A percentile compares a stretch with the other conserved stretches of the same genome.
phyloP scores from a whole-genome alignment of 2,797 vertebrate genomes.

The Hippopotamyrus pictus region DNA sequence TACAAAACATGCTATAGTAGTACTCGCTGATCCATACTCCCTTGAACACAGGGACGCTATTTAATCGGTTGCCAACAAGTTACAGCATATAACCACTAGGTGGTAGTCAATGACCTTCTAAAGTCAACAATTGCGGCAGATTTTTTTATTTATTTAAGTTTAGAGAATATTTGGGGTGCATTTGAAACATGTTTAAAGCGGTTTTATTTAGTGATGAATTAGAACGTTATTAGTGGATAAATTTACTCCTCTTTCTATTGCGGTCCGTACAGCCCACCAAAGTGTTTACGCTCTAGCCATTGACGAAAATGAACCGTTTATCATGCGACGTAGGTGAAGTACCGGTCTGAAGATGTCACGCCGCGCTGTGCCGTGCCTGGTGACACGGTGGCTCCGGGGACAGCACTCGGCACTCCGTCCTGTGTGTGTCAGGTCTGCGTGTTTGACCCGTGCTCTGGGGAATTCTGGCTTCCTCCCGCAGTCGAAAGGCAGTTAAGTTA shows the following conservation, averaged over 20 bases:
- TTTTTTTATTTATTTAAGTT: not conserved
- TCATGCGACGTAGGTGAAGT: not conserved
- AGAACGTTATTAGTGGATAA: not conserved
- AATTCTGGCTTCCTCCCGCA: not conserved
- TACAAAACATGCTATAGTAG: not conserved
- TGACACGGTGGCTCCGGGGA: not conserved
- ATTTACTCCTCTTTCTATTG: not conserved
- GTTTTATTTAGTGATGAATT: not conserved
- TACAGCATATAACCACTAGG: slow-evolving; percentile 27
- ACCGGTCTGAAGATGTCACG: not conserved
- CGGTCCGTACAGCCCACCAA: not conserved
- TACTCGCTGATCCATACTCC: not conserved
- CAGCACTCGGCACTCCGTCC: not conserved
- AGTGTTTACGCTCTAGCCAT: not conserved
- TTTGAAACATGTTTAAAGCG: not conserved
- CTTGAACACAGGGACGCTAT: not conserved
- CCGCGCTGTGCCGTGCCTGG: not conserved
- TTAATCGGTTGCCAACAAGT: not conserved
- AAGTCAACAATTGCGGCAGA: not conserved
- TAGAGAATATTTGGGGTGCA: not conserved
- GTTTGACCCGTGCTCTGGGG: not conserved
- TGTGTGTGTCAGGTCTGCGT: not conserved
- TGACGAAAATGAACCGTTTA: not conserved
- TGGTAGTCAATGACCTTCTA: slow-evolving; percentile 30
- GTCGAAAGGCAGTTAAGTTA: not conserved